Evolutionary conservation across 2,888 invertebrate species (phyloP), one percentile per base, ranked within the genome.

Genomic region (Thera obeliscata): DNA sequence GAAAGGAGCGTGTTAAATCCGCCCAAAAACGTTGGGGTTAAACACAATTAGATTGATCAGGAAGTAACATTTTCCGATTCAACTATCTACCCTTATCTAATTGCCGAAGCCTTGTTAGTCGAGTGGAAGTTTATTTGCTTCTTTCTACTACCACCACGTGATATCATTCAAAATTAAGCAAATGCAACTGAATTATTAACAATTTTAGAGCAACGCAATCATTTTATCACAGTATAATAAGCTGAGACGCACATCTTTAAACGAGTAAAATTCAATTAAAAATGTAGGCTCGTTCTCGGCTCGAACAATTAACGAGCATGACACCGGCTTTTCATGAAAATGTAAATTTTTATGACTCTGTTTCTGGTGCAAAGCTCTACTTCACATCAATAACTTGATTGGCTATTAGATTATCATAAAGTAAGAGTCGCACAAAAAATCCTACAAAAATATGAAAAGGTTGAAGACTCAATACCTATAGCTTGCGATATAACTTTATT

Each of bases 1-100:
- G 74, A 70, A 60, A 61, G 76, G 79, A 79, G 76, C 76, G 71
- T 70, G 70, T 67, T 63, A 72, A 68, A 73, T 70, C 74, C 78
- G 71, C 74, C 77, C 75, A 76, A 77, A 78, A 77, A 76, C 74
- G 70, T 64, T 71, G 73, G 61, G 64, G 74, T 78, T 72, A 75
- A 76, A 73, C 67, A 73, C 63, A 77, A 77, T 79, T 76, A 76
- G 69, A 71, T 71, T 71, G 70, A 76, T 74, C 70, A 71, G 70
- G 67, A 74, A 70, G 63, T 72, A 63, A 68, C 69, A 58, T 69
- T 73, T 63, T 58, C 56, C 41, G 65, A 69, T 73, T 73, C 67
- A 64, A 72, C 66, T 74, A 69, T 64, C 60, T 66, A 69, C 59
- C 46, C 64, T 46, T 66, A 60, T 61, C 63, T 71, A 65, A 67